These are phyloP conservation scores for Catocala sponsa DNA, from an alignment of 2,888 invertebrate genomes.

Conservation along the genomic window DNA sequence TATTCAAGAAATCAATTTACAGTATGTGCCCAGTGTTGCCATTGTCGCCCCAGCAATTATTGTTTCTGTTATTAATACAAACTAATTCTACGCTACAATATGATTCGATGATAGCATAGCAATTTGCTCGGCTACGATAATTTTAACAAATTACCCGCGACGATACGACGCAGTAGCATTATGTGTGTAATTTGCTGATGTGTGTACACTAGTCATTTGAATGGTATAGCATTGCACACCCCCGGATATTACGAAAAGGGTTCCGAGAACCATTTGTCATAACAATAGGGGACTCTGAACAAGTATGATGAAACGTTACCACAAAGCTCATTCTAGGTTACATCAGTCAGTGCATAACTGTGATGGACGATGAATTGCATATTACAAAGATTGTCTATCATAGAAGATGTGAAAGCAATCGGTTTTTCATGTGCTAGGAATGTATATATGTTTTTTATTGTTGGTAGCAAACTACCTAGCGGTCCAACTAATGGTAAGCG, in stretches of 20 bases:
- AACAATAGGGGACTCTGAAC: slow-evolving; percentile 10
- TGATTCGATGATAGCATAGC: too few species aligned
- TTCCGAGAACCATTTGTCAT: slow-evolving; percentile 14
- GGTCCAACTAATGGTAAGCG: too few species aligned
- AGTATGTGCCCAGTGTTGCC: too few species aligned
- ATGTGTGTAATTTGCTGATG: slow-evolving; percentile 19
- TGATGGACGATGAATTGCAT: slow-evolving; percentile 28
- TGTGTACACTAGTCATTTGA: slow-evolving; percentile 14
- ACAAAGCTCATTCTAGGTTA: slow-evolving; percentile 21
- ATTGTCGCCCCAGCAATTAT: too few species aligned
- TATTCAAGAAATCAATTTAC: too few species aligned
- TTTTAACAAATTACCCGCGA: slow-evolving; percentile 16
- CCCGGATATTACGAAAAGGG: slow-evolving; percentile 19
- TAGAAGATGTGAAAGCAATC: slow-evolving; percentile 8
- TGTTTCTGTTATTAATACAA: too few species aligned
- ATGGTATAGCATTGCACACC: slow-evolving; percentile 19
- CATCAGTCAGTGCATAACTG: not conserved
- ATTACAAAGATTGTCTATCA: slow-evolving; percentile 18
- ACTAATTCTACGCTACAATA: too few species aligned
- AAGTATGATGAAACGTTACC: slow-evolving; percentile 6
- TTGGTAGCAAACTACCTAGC: too few species aligned
- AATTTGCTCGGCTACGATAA: not conserved
- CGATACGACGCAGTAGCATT: slow-evolving; percentile 9
- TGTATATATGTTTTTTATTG: too few species aligned
- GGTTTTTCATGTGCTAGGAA: not conserved